Evolutionary conservation across 2,888 invertebrate genomes (phyloP).

Genomic region (Dascillus cervinus): DNA sequence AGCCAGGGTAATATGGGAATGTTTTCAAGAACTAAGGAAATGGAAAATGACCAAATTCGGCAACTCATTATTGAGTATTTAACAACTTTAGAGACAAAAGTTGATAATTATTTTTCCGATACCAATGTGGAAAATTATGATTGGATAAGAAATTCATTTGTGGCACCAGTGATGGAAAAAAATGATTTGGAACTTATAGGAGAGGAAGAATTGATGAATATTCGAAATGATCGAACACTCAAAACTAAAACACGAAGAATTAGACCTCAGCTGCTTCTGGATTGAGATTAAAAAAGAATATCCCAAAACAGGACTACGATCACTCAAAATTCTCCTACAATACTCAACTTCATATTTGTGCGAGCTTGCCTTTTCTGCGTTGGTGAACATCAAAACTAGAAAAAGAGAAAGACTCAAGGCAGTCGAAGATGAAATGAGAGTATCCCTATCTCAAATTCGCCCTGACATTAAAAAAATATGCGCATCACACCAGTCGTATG

Average conservation of each 20-base stretch:
- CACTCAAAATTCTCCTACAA: slow-evolving; percentile 1
- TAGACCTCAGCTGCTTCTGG: background rate
- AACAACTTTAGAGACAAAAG: too few relatives aligned
- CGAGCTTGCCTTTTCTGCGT: background rate
- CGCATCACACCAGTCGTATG: background rate
- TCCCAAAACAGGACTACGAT: background rate
- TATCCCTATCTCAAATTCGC: background rate
- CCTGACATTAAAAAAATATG: slow-evolving; percentile 1
- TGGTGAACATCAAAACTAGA: slow-evolving; percentile 1
- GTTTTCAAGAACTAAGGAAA: too few relatives aligned
- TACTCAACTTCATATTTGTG: slow-evolving; percentile 1
- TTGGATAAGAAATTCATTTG: too few relatives aligned
- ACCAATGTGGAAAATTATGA: too few relatives aligned
- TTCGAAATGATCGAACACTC: slow-evolving; percentile 1
- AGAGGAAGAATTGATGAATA: slow-evolving; percentile 1
- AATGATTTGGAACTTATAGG: too few relatives aligned
- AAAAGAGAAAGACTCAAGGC: slow-evolving; percentile 1
- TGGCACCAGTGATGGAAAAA: too few relatives aligned
- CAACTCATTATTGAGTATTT: too few relatives aligned
- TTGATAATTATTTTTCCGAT: too few relatives aligned
- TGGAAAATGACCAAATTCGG: too few relatives aligned
- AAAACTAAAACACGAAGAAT: slow-evolving; percentile 1
- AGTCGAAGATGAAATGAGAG: slow-evolving; percentile 1
- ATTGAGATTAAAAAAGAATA: slow-evolving; percentile 1
- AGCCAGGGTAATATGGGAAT: background rate